phyloP scores from a whole-genome alignment of 2,888 invertebrate genomes.

The Schizaphis graminum region DNA sequence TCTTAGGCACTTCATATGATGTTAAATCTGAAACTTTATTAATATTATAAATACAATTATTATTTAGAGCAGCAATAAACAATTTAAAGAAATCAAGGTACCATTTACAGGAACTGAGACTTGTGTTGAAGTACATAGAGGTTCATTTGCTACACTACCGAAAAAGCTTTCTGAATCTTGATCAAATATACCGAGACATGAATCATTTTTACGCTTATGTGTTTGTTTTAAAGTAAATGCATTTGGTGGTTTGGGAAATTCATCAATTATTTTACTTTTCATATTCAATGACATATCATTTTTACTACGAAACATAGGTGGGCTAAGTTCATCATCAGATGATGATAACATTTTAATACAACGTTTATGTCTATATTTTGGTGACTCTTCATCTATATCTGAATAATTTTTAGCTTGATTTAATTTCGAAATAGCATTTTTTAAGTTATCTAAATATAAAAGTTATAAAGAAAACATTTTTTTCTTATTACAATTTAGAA shows the following conservation, averaged over 20 bases:
- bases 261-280: slow-evolving; percentile 6
- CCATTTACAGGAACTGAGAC: slow-evolving; percentile 1
- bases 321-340: background rate
- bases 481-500: background rate
- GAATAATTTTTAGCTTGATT: background rate
- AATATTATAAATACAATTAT: background rate
- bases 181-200: background rate
- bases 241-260: slow-evolving; percentile 12
- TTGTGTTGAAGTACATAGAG: background rate
- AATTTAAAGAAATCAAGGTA: background rate
- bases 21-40: too few species aligned
- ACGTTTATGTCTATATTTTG: slow-evolving; percentile 3
- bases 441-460: slow-evolving; percentile 12
- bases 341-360: background rate
- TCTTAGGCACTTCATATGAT: background rate
- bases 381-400: background rate
- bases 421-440: background rate
- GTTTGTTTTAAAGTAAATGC: background rate
- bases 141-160: background rate
- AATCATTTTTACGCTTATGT: background rate
- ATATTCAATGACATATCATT: too few species aligned
- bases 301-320: background rate
- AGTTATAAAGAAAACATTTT: background rate
- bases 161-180: slow-evolving; percentile 7
- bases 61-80: slow-evolving; percentile 1